Evolutionary conservation across 2,113 vertebrate species (phyloP).

Genomic region (Calypte anna): DNA sequence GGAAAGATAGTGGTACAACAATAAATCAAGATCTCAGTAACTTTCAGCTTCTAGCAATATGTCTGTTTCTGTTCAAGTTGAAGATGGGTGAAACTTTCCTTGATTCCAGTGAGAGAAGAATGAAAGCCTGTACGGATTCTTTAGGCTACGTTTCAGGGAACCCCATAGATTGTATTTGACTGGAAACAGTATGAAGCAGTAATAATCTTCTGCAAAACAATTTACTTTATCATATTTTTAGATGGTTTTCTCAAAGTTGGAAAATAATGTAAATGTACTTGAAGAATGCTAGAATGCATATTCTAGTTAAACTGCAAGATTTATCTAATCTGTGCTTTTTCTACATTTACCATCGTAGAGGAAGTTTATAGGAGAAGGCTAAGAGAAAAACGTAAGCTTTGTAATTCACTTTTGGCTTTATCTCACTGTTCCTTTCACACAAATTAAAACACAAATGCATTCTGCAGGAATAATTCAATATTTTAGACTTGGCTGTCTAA

Average conservation of each 20-base stretch:
- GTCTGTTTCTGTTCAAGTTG: not conserved
- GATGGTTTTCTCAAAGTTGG: not conserved
- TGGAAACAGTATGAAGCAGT: not conserved
- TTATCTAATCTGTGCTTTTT: conserved; percentile 77
- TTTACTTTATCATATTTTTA: not conserved
- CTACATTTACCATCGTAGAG: conserved; percentile 78
- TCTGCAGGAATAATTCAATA: conserved; percentile 37
- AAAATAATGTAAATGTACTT: not conserved
- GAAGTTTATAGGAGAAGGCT: conserved; percentile 87
- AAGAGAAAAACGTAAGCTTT: conserved; percentile 86
- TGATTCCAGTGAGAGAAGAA: not conserved
- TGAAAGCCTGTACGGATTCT: not conserved
- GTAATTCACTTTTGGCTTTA: conserved; percentile 65
- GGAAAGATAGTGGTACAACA: not conserved
- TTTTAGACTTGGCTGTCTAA: conserved; percentile 24
- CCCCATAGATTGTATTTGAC: not conserved
- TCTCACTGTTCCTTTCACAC: conserved; percentile 39
- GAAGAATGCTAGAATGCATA: conserved; percentile 26
- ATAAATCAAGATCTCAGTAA: not conserved
- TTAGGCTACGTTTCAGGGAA: not conserved
- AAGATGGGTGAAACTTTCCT: not conserved
- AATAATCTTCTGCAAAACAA: not conserved
- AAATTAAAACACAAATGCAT: conserved; percentile 11
- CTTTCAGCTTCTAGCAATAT: not conserved
- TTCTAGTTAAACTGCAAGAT: conserved; percentile 16